phyloP scores from a whole-genome alignment of 2,113 vertebrate species.

The Passer domesticus region DNA sequence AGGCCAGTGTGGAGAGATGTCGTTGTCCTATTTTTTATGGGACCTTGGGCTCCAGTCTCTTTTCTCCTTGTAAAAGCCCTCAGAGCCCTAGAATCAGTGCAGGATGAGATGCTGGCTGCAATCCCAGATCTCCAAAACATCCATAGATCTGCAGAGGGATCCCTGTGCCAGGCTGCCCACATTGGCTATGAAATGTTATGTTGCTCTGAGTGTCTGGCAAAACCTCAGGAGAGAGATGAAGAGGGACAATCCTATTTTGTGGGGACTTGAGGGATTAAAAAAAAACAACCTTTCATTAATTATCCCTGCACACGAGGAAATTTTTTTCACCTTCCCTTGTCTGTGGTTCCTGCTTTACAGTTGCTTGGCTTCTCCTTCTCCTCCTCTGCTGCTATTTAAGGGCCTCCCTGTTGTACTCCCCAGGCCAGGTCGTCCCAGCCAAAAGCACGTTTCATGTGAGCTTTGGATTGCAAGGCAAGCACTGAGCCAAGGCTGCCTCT shows the following conservation, averaged over 20 bases:
- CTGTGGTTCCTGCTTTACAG: constrained; percentile 5
- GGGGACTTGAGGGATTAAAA: neutral
- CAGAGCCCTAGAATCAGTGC: neutral
- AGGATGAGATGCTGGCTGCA: neutral
- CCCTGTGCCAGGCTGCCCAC: neutral
- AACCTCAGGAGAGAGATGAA: neutral
- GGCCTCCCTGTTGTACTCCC: neutral
- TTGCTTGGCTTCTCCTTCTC: constrained; percentile 36
- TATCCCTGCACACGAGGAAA: fast-evolving
- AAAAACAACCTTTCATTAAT: neutral
- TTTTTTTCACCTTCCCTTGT: constrained; percentile 8
- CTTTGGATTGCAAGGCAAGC: neutral
- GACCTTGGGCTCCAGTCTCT: neutral
- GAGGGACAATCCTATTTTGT: neutral
- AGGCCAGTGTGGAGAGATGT: neutral
- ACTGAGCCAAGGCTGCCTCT: neutral
- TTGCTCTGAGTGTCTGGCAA: neutral
- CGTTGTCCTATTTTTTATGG: neutral
- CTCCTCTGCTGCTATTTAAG: neutral
- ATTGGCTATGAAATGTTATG: fast-evolving
- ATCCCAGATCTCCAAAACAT: neutral
- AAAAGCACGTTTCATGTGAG: constrained; percentile 27
- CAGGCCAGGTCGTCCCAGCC: neutral
- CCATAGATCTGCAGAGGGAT: neutral
- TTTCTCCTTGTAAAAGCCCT: neutral